These are phyloP conservation scores for Paramisgurnus dabryanus DNA, from an alignment of 2,113 vertebrate genomes.

Conservation along the genomic window DNA sequence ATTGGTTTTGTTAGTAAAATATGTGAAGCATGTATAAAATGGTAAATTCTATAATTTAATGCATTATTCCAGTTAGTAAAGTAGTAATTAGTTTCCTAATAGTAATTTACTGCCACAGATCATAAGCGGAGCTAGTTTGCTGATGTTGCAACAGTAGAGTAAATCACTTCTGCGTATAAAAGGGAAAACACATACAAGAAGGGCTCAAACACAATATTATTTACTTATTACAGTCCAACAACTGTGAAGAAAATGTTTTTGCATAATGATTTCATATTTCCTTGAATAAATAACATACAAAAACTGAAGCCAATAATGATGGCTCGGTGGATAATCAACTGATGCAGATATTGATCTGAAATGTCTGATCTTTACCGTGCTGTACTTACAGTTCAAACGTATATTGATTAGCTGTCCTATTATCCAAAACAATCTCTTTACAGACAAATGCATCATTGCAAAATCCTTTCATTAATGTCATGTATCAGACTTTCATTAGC, in stretches of 20 bases:
- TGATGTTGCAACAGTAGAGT: conserved; percentile 46
- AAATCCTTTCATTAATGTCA: conserved; percentile 34
- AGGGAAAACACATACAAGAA: conserved; percentile 24
- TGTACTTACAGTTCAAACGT: conserved; percentile 30
- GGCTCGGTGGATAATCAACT: conserved; percentile 24
- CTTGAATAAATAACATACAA: conserved; percentile 8
- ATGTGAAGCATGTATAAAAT: too few species aligned
- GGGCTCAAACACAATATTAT: conserved; percentile 1
- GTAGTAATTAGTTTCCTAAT: conserved; percentile 37
- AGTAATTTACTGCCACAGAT: conserved; percentile 53
- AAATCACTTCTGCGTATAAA: conserved; percentile 51
- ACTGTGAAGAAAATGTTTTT: background rate
- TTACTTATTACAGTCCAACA: background rate
- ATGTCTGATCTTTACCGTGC: conserved; percentile 25
- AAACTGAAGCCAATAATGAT: background rate
- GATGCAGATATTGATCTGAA: conserved; percentile 35
- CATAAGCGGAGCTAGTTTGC: conserved; percentile 42
- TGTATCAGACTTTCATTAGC: conserved; percentile 23
- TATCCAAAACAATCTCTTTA: conserved; percentile 39
- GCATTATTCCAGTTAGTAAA: conserved; percentile 48
- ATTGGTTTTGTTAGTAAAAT: too few species aligned
- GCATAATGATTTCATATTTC: background rate
- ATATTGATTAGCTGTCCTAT: conserved; percentile 51
- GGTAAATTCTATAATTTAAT: too few species aligned
- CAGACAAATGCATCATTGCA: conserved; percentile 45